These are phyloP conservation scores for Leptinotarsa haldemani DNA, from an alignment of 2,888 invertebrate species.

Conservation along the genomic window DNA sequence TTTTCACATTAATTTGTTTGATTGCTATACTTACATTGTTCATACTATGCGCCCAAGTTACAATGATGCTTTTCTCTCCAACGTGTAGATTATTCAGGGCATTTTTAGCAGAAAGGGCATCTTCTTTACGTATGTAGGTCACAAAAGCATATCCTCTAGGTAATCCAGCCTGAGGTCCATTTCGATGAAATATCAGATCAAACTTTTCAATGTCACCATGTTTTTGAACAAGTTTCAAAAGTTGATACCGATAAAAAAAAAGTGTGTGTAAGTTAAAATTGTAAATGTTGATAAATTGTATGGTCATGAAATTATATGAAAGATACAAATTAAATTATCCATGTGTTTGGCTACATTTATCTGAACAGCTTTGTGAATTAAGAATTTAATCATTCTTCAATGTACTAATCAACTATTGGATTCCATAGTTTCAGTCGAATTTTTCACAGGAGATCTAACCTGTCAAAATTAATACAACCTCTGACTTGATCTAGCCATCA, in stretches of 20 bases:
- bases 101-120: slow-evolving; percentile 79
- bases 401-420: no score
- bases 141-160: slow-evolving; percentile 95
- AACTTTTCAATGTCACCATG: slow-evolving; percentile 95
- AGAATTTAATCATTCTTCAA: no score
- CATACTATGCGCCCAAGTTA: slow-evolving; percentile 84
- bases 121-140: slow-evolving; percentile 76
- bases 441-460: no score
- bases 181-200: slow-evolving; percentile 93
- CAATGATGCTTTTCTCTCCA: slow-evolving; percentile 80
- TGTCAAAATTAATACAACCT: no score
- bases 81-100: slow-evolving; percentile 80
- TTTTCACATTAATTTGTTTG: background rate
- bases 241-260: slow-evolving; percentile 85
- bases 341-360: no score
- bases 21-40: slow-evolving; percentile 68
- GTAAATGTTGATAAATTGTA: slow-evolving; percentile 5
- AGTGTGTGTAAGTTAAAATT: slow-evolving; percentile 47
- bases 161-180: slow-evolving; percentile 88
- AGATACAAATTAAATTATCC: no score
- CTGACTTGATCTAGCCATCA: no score
- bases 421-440: no score
- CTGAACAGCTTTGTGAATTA: no score
- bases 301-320: no score
- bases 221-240: slow-evolving; percentile 95